Evolutionary conservation across 2,888 invertebrate species (phyloP).

Genomic region (Harpalus rubripes): DNA sequence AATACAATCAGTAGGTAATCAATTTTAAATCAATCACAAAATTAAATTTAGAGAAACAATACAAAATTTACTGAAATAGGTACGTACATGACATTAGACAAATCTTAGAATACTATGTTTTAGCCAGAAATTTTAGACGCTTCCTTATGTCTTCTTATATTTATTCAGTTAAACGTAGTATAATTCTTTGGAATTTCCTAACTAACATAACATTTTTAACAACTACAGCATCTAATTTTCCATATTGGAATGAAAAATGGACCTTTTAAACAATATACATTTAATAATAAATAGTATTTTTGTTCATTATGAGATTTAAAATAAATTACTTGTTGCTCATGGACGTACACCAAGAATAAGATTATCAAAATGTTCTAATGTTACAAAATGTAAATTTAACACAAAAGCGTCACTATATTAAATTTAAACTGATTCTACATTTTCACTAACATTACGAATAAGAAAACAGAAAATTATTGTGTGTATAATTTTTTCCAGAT

Average conservation of each 20-base stretch:
- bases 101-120: neutral
- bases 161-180: constrained; percentile 30
- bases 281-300: constrained; percentile 41
- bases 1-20: neutral
- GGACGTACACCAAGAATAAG: constrained; percentile 30
- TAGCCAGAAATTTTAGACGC: constrained; percentile 16
- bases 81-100: neutral
- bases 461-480: too few relatives aligned
- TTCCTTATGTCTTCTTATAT: constrained; percentile 12
- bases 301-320: constrained; percentile 50
- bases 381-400: too few relatives aligned
- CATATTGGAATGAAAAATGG: constrained; percentile 44
- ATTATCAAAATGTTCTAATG: constrained; percentile 34
- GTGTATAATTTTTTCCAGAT: too few relatives aligned
- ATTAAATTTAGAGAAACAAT: neutral
- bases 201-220: constrained; percentile 47
- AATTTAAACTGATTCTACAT: too few relatives aligned
- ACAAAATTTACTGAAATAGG: neutral
- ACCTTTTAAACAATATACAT: constrained; percentile 28
- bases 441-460: too few relatives aligned
- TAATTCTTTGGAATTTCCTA: constrained; percentile 54
- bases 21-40: neutral
- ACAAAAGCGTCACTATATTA: too few relatives aligned
- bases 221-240: constrained; percentile 43
- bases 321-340: neutral